Conservation (phyloP, 2,113 vertebrate species). For the Romanogobio albipinnatus region DNA sequence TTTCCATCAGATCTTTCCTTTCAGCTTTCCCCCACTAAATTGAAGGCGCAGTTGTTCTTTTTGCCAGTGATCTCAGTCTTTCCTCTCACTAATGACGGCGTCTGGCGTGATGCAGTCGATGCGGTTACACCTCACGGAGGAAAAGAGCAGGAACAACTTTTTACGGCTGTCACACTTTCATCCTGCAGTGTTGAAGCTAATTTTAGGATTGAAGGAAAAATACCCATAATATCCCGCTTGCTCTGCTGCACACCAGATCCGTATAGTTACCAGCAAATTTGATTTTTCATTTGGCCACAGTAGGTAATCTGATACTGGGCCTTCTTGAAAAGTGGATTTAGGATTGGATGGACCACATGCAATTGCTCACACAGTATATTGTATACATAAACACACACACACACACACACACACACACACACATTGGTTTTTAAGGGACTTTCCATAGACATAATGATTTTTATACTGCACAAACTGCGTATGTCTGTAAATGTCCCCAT, state of each 20-base stretch:
- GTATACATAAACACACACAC: no score
- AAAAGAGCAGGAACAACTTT: slow-evolving; percentile 17
- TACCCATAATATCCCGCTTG: not conserved
- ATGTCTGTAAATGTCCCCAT: no score
- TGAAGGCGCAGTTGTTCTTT: slow-evolving; percentile 67
- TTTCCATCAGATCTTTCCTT: slow-evolving; percentile 72
- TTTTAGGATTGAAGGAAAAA: slow-evolving; percentile 13
- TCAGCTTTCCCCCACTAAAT: slow-evolving; percentile 58
- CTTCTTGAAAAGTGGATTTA: not conserved
- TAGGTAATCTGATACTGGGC: not conserved
- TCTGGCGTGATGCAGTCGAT: not conserved
- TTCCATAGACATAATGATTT: no score
- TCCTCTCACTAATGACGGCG: slow-evolving; percentile 58
- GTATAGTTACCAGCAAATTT: not conserved
- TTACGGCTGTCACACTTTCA: slow-evolving; percentile 32
- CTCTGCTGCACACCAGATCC: not conserved
- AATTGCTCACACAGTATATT: not conserved
- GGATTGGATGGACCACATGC: not conserved
- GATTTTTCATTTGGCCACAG: not conserved
- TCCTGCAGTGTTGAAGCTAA: slow-evolving; percentile 4
- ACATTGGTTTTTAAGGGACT: no score
- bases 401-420: no score
- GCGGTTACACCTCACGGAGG: slow-evolving; percentile 16
- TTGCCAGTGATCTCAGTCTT: slow-evolving; percentile 75
- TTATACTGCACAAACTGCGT: no score